Conservation (phyloP, 2,113 vertebrate species). For the Macroglossus sobrinus region DNA sequence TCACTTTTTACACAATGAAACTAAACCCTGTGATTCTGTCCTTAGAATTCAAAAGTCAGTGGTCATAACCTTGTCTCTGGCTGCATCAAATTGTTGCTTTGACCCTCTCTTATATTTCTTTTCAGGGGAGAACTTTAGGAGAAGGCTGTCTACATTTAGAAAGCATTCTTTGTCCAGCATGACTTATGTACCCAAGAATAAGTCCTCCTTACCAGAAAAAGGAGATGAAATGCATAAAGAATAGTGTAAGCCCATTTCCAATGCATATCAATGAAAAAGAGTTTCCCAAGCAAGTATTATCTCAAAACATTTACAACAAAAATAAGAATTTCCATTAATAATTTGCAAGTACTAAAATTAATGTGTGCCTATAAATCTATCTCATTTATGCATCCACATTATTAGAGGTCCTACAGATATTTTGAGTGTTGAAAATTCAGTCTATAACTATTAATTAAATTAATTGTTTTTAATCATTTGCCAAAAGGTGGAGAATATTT, state of each 20-base stretch:
- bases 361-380: neutral
- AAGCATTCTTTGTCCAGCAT: constrained; percentile 84
- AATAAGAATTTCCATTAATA: neutral
- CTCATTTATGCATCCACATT: constrained; percentile 28
- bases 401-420: neutral
- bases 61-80: constrained; percentile 92
- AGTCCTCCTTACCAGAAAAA: constrained; percentile 76
- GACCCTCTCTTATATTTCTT: constrained; percentile 97
- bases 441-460: neutral
- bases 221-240: constrained; percentile 72
- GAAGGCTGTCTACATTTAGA: constrained; percentile 87
- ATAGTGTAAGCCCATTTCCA: constrained; percentile 28
- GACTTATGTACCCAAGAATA: constrained; percentile 71
- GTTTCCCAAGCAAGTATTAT: neutral
- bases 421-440: constrained; percentile 34
- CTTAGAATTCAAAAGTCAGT: constrained; percentile 92
- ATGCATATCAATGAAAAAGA: neutral
- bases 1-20: constrained; percentile 72
- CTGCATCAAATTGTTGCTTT: constrained; percentile 95
- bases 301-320: constrained; percentile 33
- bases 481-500: constrained; percentile 17
- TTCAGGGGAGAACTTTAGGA: constrained; percentile 92
- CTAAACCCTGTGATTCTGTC: constrained; percentile 76
- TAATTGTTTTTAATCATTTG: neutral
- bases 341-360: neutral